Percentiles rank a stretch among this genome's conserved stretches.
Evolutionary conservation across 2,113 vertebrate genomes (phyloP).

Genomic region (Hiodon alosoides): DNA sequence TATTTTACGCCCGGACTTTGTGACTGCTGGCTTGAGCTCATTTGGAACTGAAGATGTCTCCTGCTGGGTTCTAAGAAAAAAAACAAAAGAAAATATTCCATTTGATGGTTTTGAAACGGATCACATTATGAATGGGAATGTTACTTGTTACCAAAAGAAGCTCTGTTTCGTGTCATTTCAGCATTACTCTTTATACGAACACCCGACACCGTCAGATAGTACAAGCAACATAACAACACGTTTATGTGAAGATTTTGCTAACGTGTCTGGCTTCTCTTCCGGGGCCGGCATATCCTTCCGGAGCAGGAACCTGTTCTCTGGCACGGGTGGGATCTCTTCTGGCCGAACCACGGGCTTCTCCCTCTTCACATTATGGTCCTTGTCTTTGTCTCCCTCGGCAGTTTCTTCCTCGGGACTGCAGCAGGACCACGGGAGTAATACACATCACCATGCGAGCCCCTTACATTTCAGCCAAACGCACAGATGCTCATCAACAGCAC

Average conservation of each 20-base stretch:
- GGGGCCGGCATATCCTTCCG: slow-evolving; percentile 76
- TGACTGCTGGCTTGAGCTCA: slow-evolving; percentile 84
- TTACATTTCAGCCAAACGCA: too few species aligned
- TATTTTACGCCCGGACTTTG: slow-evolving; percentile 95
- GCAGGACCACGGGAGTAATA: slow-evolving; percentile 23
- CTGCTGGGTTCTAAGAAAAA: slow-evolving; percentile 63
- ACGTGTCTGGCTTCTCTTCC: slow-evolving; percentile 73
- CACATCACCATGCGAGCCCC: too few species aligned
- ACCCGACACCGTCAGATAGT: neutral
- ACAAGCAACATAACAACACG: slow-evolving; percentile 5
- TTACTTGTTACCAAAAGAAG: too few species aligned
- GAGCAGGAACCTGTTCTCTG: slow-evolving; percentile 92
- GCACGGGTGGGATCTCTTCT: slow-evolving; percentile 95
- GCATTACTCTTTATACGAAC: neutral
- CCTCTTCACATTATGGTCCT: slow-evolving; percentile 70
- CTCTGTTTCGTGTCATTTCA: neutral
- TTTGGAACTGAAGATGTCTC: slow-evolving; percentile 53
- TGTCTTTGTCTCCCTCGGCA: slow-evolving; percentile 57
- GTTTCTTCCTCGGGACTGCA: slow-evolving; percentile 64
- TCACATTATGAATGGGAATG: neutral
- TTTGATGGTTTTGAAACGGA: neutral
- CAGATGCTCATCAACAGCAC: too few species aligned
- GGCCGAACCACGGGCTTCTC: slow-evolving; percentile 89
- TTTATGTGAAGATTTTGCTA: slow-evolving; percentile 31
- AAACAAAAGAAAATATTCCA: neutral